Evolutionary conservation across 2,888 invertebrate species (phyloP).

Genomic region (Atrina japonica): DNA sequence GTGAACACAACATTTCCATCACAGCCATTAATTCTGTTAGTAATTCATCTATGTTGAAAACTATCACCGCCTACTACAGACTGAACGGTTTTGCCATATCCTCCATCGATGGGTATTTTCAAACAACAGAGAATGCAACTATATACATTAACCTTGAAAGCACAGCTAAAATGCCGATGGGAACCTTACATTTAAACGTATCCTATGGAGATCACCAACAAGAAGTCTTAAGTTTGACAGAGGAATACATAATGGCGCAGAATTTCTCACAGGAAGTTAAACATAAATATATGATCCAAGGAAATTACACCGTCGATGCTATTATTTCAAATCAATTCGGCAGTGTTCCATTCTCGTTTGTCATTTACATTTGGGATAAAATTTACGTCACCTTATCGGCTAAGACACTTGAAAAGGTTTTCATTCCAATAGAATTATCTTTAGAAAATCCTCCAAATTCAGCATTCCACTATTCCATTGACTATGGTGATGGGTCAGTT

Average conservation of each 20-base stretch:
- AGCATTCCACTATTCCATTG: background rate
- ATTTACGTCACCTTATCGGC: background rate
- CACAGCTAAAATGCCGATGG: background rate
- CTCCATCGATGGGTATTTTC: too few relatives aligned
- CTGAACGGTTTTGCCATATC: too few relatives aligned
- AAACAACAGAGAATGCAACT: background rate
- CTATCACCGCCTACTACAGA: too few relatives aligned
- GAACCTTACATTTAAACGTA: constrained; percentile 6
- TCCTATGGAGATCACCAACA: background rate
- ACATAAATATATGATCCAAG: constrained; percentile 2
- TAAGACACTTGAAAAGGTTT: background rate
- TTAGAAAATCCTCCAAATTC: constrained; percentile 10
- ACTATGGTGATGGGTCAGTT: constrained; percentile 1
- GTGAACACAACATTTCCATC: too few relatives aligned
- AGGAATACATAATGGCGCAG: background rate
- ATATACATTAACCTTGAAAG: background rate
- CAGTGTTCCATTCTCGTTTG: background rate
- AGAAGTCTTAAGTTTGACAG: background rate
- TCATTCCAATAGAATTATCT: background rate
- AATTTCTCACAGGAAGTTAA: background rate
- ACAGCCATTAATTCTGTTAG: too few relatives aligned
- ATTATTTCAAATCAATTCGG: background rate
- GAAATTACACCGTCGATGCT: constrained; percentile 12
- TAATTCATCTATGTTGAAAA: too few relatives aligned
- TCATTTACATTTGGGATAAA: constrained; percentile 11